Evolutionary conservation across 1,140 invertebrate species (phyloP).

Genomic region (Trichoplusia ni): DNA sequence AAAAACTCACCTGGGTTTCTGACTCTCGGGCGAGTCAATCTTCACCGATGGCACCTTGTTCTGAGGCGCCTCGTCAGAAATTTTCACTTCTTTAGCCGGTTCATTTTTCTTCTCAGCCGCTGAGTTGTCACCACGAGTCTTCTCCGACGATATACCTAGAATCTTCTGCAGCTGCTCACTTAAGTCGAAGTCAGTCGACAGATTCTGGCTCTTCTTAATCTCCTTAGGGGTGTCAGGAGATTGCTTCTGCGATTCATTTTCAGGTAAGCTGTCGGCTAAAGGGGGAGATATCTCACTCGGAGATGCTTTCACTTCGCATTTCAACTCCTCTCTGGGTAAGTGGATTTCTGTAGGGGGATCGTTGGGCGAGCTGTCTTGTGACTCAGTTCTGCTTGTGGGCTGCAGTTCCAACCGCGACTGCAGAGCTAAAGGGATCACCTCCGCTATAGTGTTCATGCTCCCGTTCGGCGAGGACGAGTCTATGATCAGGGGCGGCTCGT

Average conservation of each 20-base stretch:
- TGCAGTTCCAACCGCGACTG: conserved; percentile 70
- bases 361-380: conserved; percentile 72
- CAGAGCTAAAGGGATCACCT: conserved; percentile 69
- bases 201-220: conserved; percentile 78
- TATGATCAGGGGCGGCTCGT: conserved; percentile 77
- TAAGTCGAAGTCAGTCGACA: conserved; percentile 78
- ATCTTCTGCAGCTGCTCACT: conserved; percentile 80
- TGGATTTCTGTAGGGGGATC: conserved; percentile 77
- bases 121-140: conserved; percentile 56
- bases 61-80: conserved; percentile 57
- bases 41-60: conserved; percentile 77
- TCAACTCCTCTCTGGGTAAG: conserved; percentile 58
- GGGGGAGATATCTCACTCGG: conserved; percentile 76
- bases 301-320: conserved; percentile 65
- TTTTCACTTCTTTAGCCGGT: conserved; percentile 66
- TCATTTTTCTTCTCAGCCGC: conserved; percentile 67
- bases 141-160: conserved; percentile 76
- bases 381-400: conserved; percentile 59
- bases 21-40: conserved; percentile 77
- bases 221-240: conserved; percentile 73
- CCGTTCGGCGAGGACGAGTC: conserved; percentile 69
- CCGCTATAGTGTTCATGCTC: conserved; percentile 75
- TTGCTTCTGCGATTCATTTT: conserved; percentile 70
- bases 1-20: conserved; percentile 63
- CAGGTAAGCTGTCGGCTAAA: conserved; percentile 53